These are phyloP conservation scores for Vombatus ursinus DNA, from an alignment of 2,113 vertebrate species.

Conservation along the genomic window DNA sequence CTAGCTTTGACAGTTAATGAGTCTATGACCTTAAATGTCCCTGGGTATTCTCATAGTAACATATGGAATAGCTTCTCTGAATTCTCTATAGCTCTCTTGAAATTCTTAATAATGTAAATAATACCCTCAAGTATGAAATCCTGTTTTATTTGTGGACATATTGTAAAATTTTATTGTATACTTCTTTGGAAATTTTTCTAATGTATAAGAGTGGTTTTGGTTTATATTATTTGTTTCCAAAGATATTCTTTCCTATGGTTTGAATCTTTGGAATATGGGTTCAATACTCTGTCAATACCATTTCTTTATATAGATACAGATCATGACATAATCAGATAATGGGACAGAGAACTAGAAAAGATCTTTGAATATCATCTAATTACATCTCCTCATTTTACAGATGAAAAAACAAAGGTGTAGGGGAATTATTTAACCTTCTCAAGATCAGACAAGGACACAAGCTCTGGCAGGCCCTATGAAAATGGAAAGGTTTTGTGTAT, in stretches of 20 bases:
- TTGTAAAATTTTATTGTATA: background rate
- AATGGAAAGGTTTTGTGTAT: background rate
- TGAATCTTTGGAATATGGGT: constrained; percentile 3
- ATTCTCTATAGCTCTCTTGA: background rate
- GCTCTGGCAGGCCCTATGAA: background rate
- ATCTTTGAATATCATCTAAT: background rate
- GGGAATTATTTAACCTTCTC: background rate
- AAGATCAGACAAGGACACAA: background rate
- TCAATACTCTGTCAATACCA: background rate
- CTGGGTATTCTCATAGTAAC: background rate
- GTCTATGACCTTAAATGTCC: background rate
- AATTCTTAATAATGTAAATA: background rate
- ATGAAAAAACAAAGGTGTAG: background rate
- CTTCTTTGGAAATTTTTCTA: background rate
- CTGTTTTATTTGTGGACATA: background rate
- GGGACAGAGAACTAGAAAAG: background rate
- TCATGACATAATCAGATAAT: constrained; percentile 1
- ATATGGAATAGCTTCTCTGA: background rate
- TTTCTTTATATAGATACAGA: background rate
- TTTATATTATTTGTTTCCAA: background rate
- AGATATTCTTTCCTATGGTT: background rate
- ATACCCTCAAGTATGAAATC: background rate
- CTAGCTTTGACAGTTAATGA: background rate
- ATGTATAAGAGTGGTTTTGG: background rate
- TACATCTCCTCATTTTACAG: background rate